Conservation (phyloP, 30 jellyfish, hydroid and myxozoan genomes). For the Mastigias papua region DNA sequence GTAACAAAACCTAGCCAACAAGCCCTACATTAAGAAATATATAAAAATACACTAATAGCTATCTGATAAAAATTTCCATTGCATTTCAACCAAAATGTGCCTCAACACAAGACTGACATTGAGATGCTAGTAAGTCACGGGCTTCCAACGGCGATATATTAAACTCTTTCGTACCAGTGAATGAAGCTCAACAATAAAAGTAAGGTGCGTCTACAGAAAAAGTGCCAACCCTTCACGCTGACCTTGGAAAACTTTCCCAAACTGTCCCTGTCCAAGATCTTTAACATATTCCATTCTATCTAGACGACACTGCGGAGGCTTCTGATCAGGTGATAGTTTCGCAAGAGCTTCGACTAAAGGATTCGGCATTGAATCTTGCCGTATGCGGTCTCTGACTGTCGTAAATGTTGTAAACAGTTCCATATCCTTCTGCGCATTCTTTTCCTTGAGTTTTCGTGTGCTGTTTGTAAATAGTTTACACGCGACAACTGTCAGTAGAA, state of each 20-base stretch:
- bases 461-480: background rate
- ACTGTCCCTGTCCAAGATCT: constrained; percentile 99
- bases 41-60: no score
- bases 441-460: constrained; percentile 6
- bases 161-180: no score
- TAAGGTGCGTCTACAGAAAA: background rate
- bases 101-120: no score
- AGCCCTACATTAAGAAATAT: no score
- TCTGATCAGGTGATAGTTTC: constrained; percentile 56
- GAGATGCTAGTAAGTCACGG: no score
- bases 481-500: background rate
- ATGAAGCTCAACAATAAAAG: background rate
- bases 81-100: no score
- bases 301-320: constrained; percentile 91
- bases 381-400: constrained; percentile 89
- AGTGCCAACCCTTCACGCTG: background rate
- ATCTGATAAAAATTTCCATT: no score
- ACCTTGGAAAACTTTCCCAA: constrained; percentile 99
- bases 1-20: no score
- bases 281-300: constrained; percentile 88
- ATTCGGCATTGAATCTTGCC: constrained; percentile 76
- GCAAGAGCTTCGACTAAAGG: constrained; percentile 82
- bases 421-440: constrained; percentile 35
- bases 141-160: no score
- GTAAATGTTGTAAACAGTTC: constrained; percentile 61